Base-by-base conservation (phyloP, 2,797 vertebrate genomes). In the Syngnathus acus region DNA sequence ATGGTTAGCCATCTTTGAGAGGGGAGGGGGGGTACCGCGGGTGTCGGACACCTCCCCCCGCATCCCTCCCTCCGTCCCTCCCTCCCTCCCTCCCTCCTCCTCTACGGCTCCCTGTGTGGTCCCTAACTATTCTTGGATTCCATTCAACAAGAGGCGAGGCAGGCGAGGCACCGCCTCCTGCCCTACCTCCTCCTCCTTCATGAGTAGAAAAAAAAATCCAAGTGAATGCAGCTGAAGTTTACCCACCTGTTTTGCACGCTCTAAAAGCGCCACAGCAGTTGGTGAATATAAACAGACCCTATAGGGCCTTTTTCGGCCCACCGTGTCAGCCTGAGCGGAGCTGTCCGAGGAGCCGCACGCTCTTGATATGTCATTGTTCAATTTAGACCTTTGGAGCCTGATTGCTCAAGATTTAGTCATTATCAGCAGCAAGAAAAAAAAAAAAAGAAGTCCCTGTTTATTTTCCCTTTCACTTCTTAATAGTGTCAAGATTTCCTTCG, bases 121-220 rank as follows among this genome's bases (percentile, higher is more conserved):
- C 95, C 91, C 91, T 92, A 93, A 93, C 94, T 94, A 93, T 93
- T 95, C 94, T 93, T 93, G 93, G 92, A 94, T 94, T 95, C 92
- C 93, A 93, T 97, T 94, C 93, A 95, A 94, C 92, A 93, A 92
- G 91, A 95, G 90, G 90, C 92, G 91, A 84, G 81, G 86, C 85
- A 85, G 86, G 83, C 85, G 87, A 80, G 85, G 23, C 62, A 63
- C 78, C 57, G 37, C 70, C 77, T 76, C 55, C 82, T 84, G 71
- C 76, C 82, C 78, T 71, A 23, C 45, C 70, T 76, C 65, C 65
- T 68, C 80, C 82, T 78, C 81, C 54, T 57, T 47, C 45, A 79
- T 73, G 69, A 87, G 82, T 85, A 88, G 77, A 85, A 79, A 26
- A 57, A 50, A 87, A 88, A 81, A 88, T 86, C 86, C 82, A 89